Evolutionary conservation across 2,113 vertebrate genomes (phyloP), one percentile per base, ranked within the genome.

Genomic region (Mystacornis crossleyi): DNA sequence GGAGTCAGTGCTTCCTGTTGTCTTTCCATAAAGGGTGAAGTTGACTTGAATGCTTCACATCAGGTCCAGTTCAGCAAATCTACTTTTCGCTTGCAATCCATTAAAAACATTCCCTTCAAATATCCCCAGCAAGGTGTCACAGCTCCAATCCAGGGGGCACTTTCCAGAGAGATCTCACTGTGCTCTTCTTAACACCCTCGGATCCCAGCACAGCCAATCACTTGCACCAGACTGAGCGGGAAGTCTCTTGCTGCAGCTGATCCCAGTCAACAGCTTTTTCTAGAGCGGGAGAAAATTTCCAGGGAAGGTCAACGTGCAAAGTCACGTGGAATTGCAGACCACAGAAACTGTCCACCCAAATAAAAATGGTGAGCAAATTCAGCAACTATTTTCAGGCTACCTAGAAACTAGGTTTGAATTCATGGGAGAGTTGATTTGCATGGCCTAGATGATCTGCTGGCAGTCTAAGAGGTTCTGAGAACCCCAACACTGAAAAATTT

Each of bases 351-450:
- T 14, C 31, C 48, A 48, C 12, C 3, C 42, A 92, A 84, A 79
- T 26, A 24, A 85, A 91, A 94, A 55, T 4, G 20, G n/a, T 66
- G 25, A 19, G 29, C 18, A 43, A 75, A 78, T 65, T 66, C 62
- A 72, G 43, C 12, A 67, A 40, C 54, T 69, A 1, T 87, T 88
- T 90, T 82, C 57, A 72, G 69, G 14, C 53, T 91, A 82, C 66
- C 65, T 81, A 80, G 60, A 87, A 95, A 90, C 40, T 71, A 85
- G 54, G 62, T 91, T 77, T 89, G 60, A 34, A 86, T 95, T 79
- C 86, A 87, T 38, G 54, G 2, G 31, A 85, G 48, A 75, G 64
- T 81, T 74, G 17, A 12, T 89, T 94, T 87, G 69, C 51, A 64
- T 78, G n/a, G 38, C 29, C 81, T 86, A 74, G 34, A 53, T 66